Evolutionary conservation across 2,888 invertebrate genomes (phyloP).

Genomic region (Chorisops tibialis): DNA sequence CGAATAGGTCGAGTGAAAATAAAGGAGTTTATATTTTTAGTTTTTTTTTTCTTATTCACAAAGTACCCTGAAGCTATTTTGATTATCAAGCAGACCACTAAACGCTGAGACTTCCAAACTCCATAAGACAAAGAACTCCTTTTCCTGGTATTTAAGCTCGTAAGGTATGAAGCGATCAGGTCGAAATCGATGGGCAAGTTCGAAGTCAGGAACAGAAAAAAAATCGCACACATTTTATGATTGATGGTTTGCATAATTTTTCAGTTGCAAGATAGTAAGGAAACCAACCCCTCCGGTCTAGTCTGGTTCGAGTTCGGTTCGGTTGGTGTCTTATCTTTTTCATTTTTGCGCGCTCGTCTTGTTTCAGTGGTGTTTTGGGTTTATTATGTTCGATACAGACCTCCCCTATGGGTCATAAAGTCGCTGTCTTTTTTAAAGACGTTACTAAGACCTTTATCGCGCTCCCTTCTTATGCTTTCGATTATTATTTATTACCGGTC

Average conservation of each 20-base stretch:
- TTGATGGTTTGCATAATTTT: constrained; percentile 11
- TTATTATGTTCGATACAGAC: constrained; percentile 9
- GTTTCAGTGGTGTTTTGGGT: background rate
- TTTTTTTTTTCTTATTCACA: no score
- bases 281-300: constrained; percentile 3
- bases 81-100: no score
- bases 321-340: background rate
- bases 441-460: background rate
- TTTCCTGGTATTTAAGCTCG: no score
- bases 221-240: background rate
- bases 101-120: no score
- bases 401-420: constrained; percentile 9
- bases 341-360: background rate
- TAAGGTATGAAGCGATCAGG: no score
- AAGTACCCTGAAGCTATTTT: no score
- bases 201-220: no score
- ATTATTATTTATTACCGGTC: constrained; percentile 48
- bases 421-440: background rate
- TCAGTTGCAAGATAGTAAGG: background rate
- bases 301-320: background rate
- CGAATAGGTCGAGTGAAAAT: no score
- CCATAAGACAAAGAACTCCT: no score
- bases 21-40: no score
- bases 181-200: no score
- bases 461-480: constrained; percentile 30